Conservation (phyloP, 2,113 vertebrate species). For the Hemiscyllium ocellatum region DNA sequence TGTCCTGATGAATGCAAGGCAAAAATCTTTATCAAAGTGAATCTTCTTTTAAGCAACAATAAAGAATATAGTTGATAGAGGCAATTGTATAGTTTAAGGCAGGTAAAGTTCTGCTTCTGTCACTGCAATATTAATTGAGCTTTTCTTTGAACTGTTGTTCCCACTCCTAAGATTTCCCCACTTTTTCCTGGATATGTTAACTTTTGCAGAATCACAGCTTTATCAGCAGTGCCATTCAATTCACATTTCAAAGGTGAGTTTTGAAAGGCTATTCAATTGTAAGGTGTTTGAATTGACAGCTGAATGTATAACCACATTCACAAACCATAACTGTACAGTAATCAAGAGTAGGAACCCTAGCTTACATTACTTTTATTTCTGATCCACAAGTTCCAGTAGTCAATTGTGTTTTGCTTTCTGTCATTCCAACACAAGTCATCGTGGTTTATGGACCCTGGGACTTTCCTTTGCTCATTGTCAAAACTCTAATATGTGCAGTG, state of each 20-base stretch:
- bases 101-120: background rate
- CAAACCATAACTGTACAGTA: background rate
- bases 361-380: background rate
- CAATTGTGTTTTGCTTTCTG: background rate
- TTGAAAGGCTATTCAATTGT: background rate
- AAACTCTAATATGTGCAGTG: background rate
- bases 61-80: background rate
- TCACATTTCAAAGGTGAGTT: too few relatives aligned
- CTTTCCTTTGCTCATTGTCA: background rate
- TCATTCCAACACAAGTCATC: background rate
- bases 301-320: background rate
- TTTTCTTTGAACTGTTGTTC: background rate
- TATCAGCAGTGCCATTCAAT: too few relatives aligned
- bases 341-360: background rate
- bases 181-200: background rate
- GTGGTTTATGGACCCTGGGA: background rate
- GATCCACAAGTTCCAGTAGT: background rate
- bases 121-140: background rate
- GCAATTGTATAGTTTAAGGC: background rate
- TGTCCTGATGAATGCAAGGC: too few relatives aligned
- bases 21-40: too few relatives aligned
- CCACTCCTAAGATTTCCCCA: background rate
- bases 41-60: too few relatives aligned
- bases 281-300: background rate
- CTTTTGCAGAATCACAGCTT: too few relatives aligned